Evolutionary conservation across 2,113 vertebrate species (phyloP).

Genomic region (Cheilinus undulatus): DNA sequence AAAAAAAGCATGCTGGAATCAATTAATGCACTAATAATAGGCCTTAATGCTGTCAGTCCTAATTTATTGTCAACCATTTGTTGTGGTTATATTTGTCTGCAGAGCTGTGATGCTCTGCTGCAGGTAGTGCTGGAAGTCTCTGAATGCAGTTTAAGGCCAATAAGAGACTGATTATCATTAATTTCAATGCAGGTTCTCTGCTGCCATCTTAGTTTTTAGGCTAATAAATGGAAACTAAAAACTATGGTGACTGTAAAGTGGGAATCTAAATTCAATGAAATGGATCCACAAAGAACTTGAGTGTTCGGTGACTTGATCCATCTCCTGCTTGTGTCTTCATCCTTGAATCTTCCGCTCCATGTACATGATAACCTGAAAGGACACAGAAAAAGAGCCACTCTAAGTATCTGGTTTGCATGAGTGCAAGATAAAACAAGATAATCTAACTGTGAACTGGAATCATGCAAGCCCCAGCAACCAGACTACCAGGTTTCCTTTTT

Average conservation of each 20-base stretch:
- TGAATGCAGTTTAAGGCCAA: too few relatives aligned
- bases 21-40: too few relatives aligned
- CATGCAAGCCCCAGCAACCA: not conserved
- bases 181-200: not conserved
- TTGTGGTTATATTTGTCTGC: too few relatives aligned
- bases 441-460: too few relatives aligned
- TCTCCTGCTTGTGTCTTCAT: not conserved
- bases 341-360: not conserved
- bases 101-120: too few relatives aligned
- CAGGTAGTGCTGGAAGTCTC: too few relatives aligned
- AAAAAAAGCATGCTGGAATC: too few relatives aligned
- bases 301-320: not conserved
- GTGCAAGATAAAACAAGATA: not conserved
- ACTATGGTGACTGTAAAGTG: not conserved
- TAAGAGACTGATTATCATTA: not conserved
- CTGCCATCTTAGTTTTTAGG: not conserved
- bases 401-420: not conserved
- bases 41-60: too few relatives aligned
- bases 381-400: not conserved
- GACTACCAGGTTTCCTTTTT: not conserved
- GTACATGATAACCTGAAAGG: slow-evolving; percentile 13
- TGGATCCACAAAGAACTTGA: not conserved
- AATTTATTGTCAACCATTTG: too few relatives aligned
- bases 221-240: not conserved
- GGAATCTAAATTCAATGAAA: not conserved